A percentile compares a stretch with the other conserved stretches of the same genome.
Evolutionary conservation across 2,113 vertebrate species (phyloP).

Genomic region (Aythya baeri): DNA sequence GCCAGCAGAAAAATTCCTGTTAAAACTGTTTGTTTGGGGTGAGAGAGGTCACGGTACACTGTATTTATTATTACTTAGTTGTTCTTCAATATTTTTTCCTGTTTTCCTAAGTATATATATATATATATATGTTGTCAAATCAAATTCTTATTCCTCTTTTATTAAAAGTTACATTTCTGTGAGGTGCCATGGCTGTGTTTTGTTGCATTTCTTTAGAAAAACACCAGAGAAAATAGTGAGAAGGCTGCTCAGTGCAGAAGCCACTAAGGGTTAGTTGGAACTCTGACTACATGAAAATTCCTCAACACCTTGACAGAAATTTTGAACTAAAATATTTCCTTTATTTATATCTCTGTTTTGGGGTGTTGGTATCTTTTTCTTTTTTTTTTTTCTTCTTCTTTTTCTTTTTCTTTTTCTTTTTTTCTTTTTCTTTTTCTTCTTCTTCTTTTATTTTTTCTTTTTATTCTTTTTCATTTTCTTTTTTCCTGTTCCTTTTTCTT

Average conservation of each 20-base stretch:
- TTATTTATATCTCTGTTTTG: background rate
- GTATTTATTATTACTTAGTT: background rate
- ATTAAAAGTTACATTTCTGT: background rate
- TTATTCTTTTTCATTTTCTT: no score
- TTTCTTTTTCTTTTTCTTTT: no score
- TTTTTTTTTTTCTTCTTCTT: no score
- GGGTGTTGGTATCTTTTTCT: no score
- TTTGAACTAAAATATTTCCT: background rate
- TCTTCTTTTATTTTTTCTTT: no score
- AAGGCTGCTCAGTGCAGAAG: background rate
- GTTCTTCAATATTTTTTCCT: background rate
- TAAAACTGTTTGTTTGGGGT: slow-evolving; percentile 12
- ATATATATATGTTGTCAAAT: background rate
- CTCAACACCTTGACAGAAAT: background rate
- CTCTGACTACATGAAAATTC: background rate
- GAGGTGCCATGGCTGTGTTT: background rate
- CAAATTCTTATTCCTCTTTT: background rate
- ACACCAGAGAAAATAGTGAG: background rate
- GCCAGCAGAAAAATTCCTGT: slow-evolving; percentile 23
- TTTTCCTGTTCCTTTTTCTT: no score
- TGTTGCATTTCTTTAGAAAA: background rate
- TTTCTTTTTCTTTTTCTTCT: no score
- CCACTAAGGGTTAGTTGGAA: background rate
- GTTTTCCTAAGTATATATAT: background rate
- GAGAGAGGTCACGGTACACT: background rate